Percentiles rank a stretch among this genome's conserved stretches.
These are phyloP conservation scores for Amphimedon queenslandica DNA, from an alignment of 37 sponge, comb jelly and placozoan genomes.

Conservation along the genomic window DNA sequence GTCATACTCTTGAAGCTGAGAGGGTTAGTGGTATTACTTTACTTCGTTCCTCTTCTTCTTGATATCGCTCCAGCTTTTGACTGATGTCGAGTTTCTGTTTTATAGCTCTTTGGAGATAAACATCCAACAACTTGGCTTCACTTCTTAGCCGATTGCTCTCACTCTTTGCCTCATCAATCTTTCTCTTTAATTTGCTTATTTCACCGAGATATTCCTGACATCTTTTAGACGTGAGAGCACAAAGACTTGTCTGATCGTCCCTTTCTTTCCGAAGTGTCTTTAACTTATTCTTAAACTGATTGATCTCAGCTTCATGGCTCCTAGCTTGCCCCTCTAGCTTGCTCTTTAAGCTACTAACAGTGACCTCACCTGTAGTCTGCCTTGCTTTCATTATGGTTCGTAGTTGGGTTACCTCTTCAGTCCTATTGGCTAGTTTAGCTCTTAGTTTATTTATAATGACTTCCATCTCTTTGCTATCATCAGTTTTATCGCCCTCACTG, in stretches of 20 bases:
- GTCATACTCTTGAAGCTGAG: constrained; percentile 45
- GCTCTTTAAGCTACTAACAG: constrained; percentile 59
- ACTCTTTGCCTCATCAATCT: constrained; percentile 15
- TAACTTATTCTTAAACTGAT: constrained; percentile 48
- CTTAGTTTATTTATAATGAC: constrained; percentile 38
- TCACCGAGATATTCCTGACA: constrained; percentile 63
- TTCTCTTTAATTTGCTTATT: constrained; percentile 30
- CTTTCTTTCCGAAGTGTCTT: constrained; percentile 47
- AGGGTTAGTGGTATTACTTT: constrained; percentile 44
- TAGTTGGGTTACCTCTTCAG: constrained; percentile 62
- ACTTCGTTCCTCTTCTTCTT: constrained; percentile 58
- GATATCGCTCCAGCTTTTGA: constrained; percentile 70
- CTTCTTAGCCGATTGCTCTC: constrained; percentile 44
- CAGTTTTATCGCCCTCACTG: constrained; percentile 1
- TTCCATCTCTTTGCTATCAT: constrained; percentile 28
- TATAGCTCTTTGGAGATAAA: constrained; percentile 65
- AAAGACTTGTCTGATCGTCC: constrained; percentile 47
- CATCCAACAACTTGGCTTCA: background rate
- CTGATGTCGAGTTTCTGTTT: constrained; percentile 66
- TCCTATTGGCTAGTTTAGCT: constrained; percentile 33
- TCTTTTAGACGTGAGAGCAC: constrained; percentile 38
- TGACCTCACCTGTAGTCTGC: constrained; percentile 59
- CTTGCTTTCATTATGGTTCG: constrained; percentile 72
- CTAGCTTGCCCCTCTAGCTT: constrained; percentile 61
- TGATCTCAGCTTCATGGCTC: constrained; percentile 49